Evolutionary conservation across 2,797 vertebrate genomes (phyloP).

Genomic region (Muscicapa striata): DNA sequence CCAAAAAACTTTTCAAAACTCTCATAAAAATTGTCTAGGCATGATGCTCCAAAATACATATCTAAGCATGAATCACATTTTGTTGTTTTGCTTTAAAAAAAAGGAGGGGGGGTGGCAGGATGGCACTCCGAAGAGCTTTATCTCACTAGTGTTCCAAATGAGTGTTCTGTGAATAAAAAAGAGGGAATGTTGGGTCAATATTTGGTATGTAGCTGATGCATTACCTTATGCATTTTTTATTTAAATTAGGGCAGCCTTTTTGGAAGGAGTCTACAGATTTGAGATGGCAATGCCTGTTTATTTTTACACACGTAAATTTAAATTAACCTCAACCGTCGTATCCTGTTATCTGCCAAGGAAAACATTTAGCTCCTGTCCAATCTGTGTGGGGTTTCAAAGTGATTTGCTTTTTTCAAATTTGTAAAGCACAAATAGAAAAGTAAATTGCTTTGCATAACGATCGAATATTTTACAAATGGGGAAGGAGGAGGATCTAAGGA

Average conservation of each 20-base stretch:
- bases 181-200: neutral
- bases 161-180: neutral
- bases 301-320: neutral
- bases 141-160: neutral
- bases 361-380: constrained; percentile 19
- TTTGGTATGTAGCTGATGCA: neutral
- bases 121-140: neutral
- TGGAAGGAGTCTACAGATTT: neutral
- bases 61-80: neutral
- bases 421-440: constrained; percentile 26
- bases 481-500: neutral
- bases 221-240: constrained; percentile 26
- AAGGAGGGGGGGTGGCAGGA: fast-evolving
- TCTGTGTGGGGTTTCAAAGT: constrained; percentile 19
- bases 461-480: neutral
- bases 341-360: constrained; percentile 22
- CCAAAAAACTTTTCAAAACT: constrained; percentile 11
- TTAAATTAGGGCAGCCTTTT: constrained; percentile 27
- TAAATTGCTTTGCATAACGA: constrained; percentile 9
- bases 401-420: constrained; percentile 33
- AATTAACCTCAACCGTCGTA: neutral
- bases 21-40: neutral
- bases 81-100: neutral
- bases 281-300: constrained; percentile 11
- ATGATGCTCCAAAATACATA: neutral